phyloP scores from a whole-genome alignment of 2,888 invertebrate genomes.

The Priocnemis perturbator region DNA sequence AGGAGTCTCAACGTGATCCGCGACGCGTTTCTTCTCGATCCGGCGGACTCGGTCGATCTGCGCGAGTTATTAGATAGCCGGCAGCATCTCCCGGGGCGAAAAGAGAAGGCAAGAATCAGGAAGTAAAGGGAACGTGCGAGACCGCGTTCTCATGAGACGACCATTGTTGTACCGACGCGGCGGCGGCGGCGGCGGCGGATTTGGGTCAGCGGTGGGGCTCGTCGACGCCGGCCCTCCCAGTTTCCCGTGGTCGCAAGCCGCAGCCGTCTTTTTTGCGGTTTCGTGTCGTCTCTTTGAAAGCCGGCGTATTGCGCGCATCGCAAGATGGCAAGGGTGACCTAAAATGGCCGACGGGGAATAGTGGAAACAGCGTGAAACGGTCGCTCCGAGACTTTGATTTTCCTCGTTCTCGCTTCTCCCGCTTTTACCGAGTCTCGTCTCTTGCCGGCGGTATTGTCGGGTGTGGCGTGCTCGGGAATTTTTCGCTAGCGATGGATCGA shows the following conservation, averaged over 20 bases:
- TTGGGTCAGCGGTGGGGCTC: conserved; percentile 65
- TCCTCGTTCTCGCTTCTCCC: not conserved
- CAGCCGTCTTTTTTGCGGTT: conserved; percentile 58
- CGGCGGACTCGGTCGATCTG: too few relatives aligned
- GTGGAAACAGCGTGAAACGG: conserved; percentile 37
- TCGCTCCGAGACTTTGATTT: conserved; percentile 10
- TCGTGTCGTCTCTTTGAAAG: conserved; percentile 53
- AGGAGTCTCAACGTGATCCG: too few relatives aligned
- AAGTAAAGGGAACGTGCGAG: conserved; percentile 55
- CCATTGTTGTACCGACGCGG: conserved; percentile 58
- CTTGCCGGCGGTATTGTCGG: too few relatives aligned
- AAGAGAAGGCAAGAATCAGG: conserved; percentile 50
- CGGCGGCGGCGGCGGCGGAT: conserved; percentile 53
- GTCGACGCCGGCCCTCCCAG: conserved; percentile 58
- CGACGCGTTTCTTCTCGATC: too few relatives aligned
- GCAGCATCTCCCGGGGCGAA: conserved; percentile 35
- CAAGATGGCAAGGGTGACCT: conserved; percentile 53
- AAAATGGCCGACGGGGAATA: conserved; percentile 49
- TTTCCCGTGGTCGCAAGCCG: conserved; percentile 59
- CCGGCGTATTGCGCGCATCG: conserved; percentile 38
- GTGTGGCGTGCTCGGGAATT: too few relatives aligned
- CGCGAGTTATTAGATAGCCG: conserved; percentile 1
- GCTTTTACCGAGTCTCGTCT: too few relatives aligned
- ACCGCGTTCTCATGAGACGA: conserved; percentile 62
- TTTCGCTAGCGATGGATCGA: too few relatives aligned